Evolutionary conservation across 2,113 vertebrate species (phyloP).

Genomic region (Clarias gariepinus): DNA sequence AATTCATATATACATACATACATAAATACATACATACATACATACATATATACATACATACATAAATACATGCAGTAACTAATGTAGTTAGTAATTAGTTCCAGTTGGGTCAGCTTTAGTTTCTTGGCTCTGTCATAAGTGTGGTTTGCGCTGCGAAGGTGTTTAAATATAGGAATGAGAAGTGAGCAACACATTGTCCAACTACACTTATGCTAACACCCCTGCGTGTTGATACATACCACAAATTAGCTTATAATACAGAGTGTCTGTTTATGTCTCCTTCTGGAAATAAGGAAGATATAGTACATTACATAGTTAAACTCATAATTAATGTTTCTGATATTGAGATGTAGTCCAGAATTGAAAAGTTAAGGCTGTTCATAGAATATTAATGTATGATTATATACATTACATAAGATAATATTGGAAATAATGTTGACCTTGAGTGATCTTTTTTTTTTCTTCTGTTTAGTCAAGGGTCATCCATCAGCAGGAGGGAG

Average conservation of each 20-base stretch:
- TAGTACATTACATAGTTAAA: background rate
- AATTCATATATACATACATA: too few species aligned
- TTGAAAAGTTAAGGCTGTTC: background rate
- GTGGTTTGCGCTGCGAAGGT: background rate
- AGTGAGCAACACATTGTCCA: background rate
- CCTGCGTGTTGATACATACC: background rate
- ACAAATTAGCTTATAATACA: background rate
- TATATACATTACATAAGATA: background rate
- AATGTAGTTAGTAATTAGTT: background rate
- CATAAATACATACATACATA: too few species aligned
- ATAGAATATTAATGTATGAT: background rate
- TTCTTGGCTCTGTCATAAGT: background rate
- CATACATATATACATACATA: background rate
- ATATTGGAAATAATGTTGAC: background rate
- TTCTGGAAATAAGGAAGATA: conserved; percentile 13
- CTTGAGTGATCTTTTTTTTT: background rate
- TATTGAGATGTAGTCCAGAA: background rate
- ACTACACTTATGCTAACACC: background rate
- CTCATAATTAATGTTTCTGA: background rate
- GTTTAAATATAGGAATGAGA: background rate
- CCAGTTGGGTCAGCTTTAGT: background rate
- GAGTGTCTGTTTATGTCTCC: background rate
- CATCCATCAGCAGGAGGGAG: conserved; percentile 86
- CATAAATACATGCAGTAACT: conserved; percentile 21
- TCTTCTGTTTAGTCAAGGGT: conserved; percentile 80